Percentiles rank a stretch among this genome's conserved stretches.
Conservation (phyloP, 2,113 vertebrate species). For the Echinops telfairi region DNA sequence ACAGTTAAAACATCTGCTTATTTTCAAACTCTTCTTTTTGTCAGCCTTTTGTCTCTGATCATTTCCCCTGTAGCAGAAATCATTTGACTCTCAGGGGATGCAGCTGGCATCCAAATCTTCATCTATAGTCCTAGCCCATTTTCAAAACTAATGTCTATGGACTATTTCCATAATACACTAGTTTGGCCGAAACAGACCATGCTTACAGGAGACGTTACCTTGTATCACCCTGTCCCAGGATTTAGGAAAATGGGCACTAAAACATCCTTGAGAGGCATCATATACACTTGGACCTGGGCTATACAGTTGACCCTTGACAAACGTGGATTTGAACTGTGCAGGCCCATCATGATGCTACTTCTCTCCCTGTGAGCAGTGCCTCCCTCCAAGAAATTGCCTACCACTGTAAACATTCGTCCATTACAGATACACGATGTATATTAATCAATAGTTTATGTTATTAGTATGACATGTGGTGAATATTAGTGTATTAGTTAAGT, state of each 20-base stretch:
- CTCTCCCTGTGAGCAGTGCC: too few species aligned
- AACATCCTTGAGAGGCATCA: background rate
- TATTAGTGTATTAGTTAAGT: too few species aligned
- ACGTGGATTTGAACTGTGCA: too few species aligned
- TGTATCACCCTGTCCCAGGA: background rate
- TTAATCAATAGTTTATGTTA: too few species aligned
- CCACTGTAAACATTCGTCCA: too few species aligned
- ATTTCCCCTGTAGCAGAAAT: background rate
- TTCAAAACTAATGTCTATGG: background rate
- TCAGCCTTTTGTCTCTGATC: background rate
- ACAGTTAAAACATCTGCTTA: background rate
- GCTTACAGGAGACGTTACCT: background rate
- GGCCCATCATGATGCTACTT: too few species aligned
- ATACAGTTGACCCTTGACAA: too few species aligned
- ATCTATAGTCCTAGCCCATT: background rate
- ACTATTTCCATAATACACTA: background rate
- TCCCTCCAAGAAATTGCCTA: too few species aligned
- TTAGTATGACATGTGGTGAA: too few species aligned
- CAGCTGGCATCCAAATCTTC: background rate
- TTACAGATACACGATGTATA: too few species aligned
- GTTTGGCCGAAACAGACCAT: background rate
- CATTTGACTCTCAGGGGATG: background rate
- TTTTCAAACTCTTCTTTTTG: conserved; percentile 10
- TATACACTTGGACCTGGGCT: background rate
- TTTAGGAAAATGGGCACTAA: background rate